Conservation (phyloP, 2,797 vertebrate species). For the Enteromius mattozi region DNA sequence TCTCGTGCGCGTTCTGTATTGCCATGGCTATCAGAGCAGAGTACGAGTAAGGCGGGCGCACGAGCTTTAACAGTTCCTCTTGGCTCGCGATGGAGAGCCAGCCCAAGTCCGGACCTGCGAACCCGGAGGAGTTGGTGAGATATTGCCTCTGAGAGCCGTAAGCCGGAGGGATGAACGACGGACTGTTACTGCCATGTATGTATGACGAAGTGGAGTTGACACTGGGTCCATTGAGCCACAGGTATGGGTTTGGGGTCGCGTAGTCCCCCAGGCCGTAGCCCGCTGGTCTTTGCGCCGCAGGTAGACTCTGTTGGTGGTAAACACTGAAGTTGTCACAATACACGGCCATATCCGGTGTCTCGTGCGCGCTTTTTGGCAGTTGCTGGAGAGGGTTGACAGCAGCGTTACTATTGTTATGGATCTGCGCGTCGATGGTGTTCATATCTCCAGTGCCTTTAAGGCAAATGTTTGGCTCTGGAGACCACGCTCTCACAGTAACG, state of each 20-base stretch:
- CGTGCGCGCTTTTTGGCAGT: constrained; percentile 79
- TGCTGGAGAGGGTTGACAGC: constrained; percentile 77
- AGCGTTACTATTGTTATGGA: constrained; percentile 72
- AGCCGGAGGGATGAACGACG: constrained; percentile 82
- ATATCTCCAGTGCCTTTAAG: constrained; percentile 72
- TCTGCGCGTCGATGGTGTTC: constrained; percentile 83
- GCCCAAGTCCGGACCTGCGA: constrained; percentile 86
- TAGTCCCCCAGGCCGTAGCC: constrained; percentile 89
- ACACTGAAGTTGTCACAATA: constrained; percentile 92
- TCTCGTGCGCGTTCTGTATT: constrained; percentile 94
- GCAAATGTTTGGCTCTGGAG: constrained; percentile 27
- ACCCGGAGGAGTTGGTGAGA: constrained; percentile 76
- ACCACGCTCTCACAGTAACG: constrained; percentile 31
- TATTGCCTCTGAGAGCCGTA: constrained; percentile 85
- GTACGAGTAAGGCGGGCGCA: constrained; percentile 97
- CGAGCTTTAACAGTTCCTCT: constrained; percentile 94
- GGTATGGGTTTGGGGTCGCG: constrained; percentile 85
- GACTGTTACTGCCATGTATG: constrained; percentile 80
- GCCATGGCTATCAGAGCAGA: constrained; percentile 98
- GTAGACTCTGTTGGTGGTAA: constrained; percentile 83
- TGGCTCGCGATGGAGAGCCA: constrained; percentile 94
- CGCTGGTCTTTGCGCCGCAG: constrained; percentile 77
- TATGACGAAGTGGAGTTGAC: constrained; percentile 84
- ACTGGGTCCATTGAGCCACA: constrained; percentile 88
- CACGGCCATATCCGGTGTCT: constrained; percentile 88